Conservation (phyloP, 2,113 vertebrate genomes). For the Dasypus novemcinctus region DNA sequence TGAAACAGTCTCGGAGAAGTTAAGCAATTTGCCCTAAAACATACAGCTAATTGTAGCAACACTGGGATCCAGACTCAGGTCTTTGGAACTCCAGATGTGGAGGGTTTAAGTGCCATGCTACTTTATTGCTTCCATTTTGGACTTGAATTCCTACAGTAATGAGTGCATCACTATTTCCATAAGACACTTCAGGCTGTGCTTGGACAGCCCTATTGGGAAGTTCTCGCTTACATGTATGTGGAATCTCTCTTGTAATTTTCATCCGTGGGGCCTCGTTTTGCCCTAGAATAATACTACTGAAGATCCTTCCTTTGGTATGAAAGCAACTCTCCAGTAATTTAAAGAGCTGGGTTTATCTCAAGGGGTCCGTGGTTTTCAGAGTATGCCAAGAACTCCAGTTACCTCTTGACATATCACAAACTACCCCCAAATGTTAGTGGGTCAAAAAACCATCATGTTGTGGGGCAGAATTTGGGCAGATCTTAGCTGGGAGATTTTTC, state of each 20-base stretch:
- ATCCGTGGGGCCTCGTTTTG: not conserved
- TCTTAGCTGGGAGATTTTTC: not conserved
- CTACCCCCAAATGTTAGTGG: not conserved
- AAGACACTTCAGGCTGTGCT: not conserved
- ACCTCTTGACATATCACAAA: not conserved
- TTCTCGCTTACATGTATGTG: not conserved
- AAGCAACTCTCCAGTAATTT: not conserved
- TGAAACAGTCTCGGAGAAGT: not conserved
- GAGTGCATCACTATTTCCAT: not conserved
- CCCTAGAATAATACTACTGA: not conserved
- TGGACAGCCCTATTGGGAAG: not conserved
- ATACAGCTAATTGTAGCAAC: not conserved
- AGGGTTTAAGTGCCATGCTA: not conserved
- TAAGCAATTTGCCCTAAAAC: not conserved
- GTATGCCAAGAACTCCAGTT: not conserved
- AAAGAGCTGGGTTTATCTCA: not conserved
- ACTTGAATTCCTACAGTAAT: not conserved
- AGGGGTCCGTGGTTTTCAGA: not conserved
- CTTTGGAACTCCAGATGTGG: not conserved
- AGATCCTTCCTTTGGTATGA: not conserved
- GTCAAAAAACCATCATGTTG: not conserved
- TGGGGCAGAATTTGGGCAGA: not conserved
- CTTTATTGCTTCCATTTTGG: not conserved
- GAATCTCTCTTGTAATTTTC: slow-evolving; percentile 8
- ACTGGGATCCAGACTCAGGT: not conserved